Base-by-base conservation (phyloP, 2,797 vertebrate species). In the Catamblyrhynchus diadema region DNA sequence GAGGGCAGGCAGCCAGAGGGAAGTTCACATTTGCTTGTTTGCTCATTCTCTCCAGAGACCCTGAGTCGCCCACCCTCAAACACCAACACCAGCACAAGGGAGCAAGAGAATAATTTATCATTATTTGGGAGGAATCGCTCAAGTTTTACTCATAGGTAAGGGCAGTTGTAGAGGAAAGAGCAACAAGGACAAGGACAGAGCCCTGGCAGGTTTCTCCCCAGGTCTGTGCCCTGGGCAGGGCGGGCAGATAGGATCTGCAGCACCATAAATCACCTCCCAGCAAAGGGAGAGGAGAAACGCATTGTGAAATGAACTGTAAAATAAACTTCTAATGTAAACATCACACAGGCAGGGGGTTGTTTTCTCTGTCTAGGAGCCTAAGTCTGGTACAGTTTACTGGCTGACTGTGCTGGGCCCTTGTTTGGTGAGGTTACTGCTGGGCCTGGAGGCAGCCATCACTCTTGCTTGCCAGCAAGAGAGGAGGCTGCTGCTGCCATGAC, bases 251-350 rank as follows among this genome's bases (percentile, higher is more conserved):
- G 74, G 60, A 95, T 95, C 93, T 94, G 70, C 56, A 77, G 88
- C 50, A 24, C 77, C 60, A 64, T 88, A 90, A 95, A 94, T 94
- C 92, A 92, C 59, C 65, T 86, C 4, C 0, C 2, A 0, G 88
- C 86, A 79, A 72, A 93, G 82, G 41, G 66, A 95, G 80, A 91
- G 66, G 80, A 93, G 86, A 91, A 91, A 94, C 8, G 1, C 87
- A 86, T 95, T 96, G 95, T 92, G 95, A 96, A 97, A 96, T 56
- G 66, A 93, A 94, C 90, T 90, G 88, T 95, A 96, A 97, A 95
- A 95, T 96, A 95, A 97, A 96, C 92, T 93, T 22, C 82, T 81
- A 95, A 82, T 57, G 90, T 95, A 95, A 97, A 96, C 93, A 92
- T 28, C 0, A 0, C 80, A 79, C 41, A 60, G 21, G 24, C 66